Conservation (phyloP, 2,113 vertebrate species). For the Pseudonaja textilis region DNA sequence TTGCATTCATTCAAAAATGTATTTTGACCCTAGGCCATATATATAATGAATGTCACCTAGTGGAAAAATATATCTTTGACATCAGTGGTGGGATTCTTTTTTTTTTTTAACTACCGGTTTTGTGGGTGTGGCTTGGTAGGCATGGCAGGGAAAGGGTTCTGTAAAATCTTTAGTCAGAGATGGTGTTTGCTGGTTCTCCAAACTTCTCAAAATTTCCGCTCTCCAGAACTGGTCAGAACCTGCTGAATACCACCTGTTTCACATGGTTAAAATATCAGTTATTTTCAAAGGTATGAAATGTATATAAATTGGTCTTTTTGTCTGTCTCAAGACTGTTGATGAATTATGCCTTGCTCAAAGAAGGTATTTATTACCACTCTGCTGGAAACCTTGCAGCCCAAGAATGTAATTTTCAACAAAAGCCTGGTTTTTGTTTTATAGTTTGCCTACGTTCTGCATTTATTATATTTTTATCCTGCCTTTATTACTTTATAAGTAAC, state of each 20-base stretch:
- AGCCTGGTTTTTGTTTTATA: neutral
- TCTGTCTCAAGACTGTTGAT: slow-evolving; percentile 18
- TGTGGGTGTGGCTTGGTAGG: no score
- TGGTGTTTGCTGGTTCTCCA: no score
- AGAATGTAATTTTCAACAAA: slow-evolving; percentile 10
- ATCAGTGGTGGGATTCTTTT: no score
- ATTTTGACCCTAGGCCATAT: slow-evolving; percentile 13
- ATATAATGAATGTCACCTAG: slow-evolving; percentile 10
- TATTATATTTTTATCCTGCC: no score
- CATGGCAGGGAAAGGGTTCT: no score
- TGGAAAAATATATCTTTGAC: neutral
- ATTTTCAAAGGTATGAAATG: slow-evolving; percentile 5
- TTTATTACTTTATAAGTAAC: no score
- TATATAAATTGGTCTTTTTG: neutral
- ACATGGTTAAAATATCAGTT: rapidly evolving
- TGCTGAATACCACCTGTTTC: neutral
- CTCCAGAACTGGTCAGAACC: no score
- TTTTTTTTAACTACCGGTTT: no score
- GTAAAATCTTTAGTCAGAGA: no score
- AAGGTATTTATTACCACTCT: neutral
- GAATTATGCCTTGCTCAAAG: neutral
- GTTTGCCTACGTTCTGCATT: neutral
- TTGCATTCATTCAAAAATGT: slow-evolving; percentile 8
- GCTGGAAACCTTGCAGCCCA: neutral
- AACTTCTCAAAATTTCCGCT: no score